Evolutionary conservation across 2,888 invertebrate species (phyloP).

Genomic region (Andrena haemorrhoa): DNA sequence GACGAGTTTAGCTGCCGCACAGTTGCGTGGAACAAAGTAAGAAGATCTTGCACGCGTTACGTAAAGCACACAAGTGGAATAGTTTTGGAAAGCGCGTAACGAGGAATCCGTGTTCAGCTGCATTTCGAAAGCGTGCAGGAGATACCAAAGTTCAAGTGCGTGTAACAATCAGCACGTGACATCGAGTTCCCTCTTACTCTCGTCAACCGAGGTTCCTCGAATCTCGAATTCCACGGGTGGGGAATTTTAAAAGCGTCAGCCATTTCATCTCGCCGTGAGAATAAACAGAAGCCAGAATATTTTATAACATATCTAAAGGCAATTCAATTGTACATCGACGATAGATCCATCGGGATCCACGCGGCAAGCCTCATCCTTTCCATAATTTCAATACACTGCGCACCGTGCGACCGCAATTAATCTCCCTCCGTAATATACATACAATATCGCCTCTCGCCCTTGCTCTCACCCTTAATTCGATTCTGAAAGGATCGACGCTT

Average conservation of each 20-base stretch:
- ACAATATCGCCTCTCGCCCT: constrained; percentile 39
- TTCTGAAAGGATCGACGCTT: constrained; percentile 50
- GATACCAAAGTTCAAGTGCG: constrained; percentile 16
- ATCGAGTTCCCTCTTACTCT: neutral
- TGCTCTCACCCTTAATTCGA: constrained; percentile 57
- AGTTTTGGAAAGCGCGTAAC: constrained; percentile 29
- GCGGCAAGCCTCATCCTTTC: neutral
- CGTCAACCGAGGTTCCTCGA: too few relatives aligned
- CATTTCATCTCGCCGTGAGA: too few relatives aligned
- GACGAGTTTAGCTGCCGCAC: neutral
- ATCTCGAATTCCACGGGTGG: too few relatives aligned
- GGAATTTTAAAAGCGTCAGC: too few relatives aligned
- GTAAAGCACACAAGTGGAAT: constrained; percentile 35
- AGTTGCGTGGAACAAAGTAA: constrained; percentile 1
- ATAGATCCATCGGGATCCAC: neutral
- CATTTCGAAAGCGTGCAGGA: constrained; percentile 27
- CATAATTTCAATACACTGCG: neutral
- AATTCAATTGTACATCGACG: constrained; percentile 4
- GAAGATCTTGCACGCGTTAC: neutral
- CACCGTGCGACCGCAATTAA: constrained; percentile 21
- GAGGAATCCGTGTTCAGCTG: constrained; percentile 18
- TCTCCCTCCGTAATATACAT: constrained; percentile 38
- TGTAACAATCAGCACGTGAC: neutral
- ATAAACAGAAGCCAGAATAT: too few relatives aligned
- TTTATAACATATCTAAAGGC: neutral